phyloP scores from a whole-genome alignment of 2,888 invertebrate species.

The Cremastinae sp. region DNA sequence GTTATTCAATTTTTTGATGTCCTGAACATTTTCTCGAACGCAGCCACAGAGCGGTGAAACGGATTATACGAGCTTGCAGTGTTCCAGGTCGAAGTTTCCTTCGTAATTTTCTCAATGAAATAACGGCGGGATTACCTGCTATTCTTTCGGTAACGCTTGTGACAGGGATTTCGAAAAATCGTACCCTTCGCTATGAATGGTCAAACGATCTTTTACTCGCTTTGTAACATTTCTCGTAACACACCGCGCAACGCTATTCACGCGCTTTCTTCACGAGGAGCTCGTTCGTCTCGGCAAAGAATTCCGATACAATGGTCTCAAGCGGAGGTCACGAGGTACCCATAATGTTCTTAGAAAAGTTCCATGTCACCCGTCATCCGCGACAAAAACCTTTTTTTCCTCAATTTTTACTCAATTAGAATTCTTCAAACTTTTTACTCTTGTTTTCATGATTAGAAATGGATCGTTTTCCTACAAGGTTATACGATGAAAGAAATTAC shows the following conservation, averaged over 20 bases:
- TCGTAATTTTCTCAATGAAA: conserved; percentile 37
- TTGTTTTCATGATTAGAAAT: no score
- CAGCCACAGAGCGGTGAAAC: background rate
- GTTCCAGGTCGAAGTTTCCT: background rate
- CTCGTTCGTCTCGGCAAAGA: conserved; percentile 23
- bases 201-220: conserved; percentile 18
- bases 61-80: conserved; percentile 5
- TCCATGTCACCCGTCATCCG: background rate
- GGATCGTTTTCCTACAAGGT: no score
- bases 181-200: conserved; percentile 31
- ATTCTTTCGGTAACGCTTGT: conserved; percentile 22
- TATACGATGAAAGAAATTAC: no score
- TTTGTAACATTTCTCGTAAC: conserved; percentile 32
- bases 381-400: no score
- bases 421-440: no score
- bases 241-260: conserved; percentile 20
- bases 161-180: conserved; percentile 1
- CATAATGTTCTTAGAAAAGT: conserved; percentile 31
- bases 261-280: background rate
- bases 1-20: background rate
- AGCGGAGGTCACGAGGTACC: conserved; percentile 7
- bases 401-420: no score
- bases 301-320: conserved; percentile 24
- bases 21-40: background rate
- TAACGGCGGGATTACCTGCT: conserved; percentile 28